Conservation (phyloP, 2,888 invertebrate species). For the Teinopalpus imperialis region DNA sequence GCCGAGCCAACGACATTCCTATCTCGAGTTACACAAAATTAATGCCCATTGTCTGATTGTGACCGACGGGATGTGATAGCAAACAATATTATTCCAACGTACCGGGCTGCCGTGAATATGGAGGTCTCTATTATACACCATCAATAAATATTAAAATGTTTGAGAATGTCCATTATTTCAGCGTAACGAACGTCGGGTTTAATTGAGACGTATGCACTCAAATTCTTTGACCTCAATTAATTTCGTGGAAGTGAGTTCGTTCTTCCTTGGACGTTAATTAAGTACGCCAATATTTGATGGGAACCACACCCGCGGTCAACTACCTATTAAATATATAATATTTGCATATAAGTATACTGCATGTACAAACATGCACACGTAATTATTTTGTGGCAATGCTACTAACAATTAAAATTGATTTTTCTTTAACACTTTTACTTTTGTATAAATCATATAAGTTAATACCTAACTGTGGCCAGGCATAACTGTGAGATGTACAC, state of each 20-base stretch:
- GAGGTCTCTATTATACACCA: slow-evolving; percentile 22
- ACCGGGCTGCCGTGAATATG: slow-evolving; percentile 20
- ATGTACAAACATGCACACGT: background rate
- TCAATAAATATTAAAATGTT: slow-evolving; percentile 34
- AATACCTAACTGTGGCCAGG: no score
- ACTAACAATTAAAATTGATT: no score
- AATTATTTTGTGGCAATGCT: no score
- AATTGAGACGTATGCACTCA: slow-evolving; percentile 77
- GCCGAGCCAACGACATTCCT: slow-evolving; percentile 71
- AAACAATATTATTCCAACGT: slow-evolving; percentile 25
- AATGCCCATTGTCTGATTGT: slow-evolving; percentile 68
- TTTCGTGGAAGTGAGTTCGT: slow-evolving; percentile 73
- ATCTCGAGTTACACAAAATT: slow-evolving; percentile 71
- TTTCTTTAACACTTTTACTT: no score
- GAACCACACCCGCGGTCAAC: slow-evolving; percentile 48
- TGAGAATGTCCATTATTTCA: slow-evolving; percentile 31
- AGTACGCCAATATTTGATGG: slow-evolving; percentile 69
- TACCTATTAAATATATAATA: slow-evolving; percentile 41
- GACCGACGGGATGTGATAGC: slow-evolving; percentile 32
- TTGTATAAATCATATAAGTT: no score
- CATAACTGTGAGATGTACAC: no score
- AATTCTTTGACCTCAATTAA: slow-evolving; percentile 78
- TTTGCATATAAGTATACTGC: slow-evolving; percentile 31
- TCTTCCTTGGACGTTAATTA: slow-evolving; percentile 69
- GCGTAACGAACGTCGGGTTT: slow-evolving; percentile 43